Conservation (phyloP, 2,888 invertebrate genomes). For the Drosophila formosana region DNA sequence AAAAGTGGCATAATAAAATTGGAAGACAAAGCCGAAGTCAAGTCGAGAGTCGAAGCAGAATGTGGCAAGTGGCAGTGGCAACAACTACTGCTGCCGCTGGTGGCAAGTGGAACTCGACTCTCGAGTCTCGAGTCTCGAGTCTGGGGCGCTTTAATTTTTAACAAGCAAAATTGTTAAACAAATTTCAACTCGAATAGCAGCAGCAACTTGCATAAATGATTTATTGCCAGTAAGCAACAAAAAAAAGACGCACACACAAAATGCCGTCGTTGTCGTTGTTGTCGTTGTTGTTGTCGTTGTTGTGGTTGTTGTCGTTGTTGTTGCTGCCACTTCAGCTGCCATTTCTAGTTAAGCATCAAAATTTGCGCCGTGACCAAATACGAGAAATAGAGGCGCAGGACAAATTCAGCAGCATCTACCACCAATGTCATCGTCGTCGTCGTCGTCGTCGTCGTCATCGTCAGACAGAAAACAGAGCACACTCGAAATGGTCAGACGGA, state of each 20-base stretch:
- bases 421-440: constrained; percentile 20
- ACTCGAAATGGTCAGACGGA: constrained; percentile 49
- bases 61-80: neutral
- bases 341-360: constrained; percentile 78
- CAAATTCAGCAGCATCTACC: constrained; percentile 47
- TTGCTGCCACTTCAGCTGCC: constrained; percentile 73
- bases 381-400: constrained; percentile 75
- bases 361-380: constrained; percentile 77
- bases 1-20: constrained; percentile 4
- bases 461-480: constrained; percentile 67
- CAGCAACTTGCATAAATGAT: constrained; percentile 79
- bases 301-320: constrained; percentile 39
- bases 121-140: constrained; percentile 11
- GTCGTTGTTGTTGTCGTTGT: constrained; percentile 14
- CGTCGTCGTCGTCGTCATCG: constrained; percentile 39
- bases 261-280: constrained; percentile 14
- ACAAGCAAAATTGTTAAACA: constrained; percentile 73
- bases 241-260: constrained; percentile 32
- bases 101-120: neutral
- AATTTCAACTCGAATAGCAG: constrained; percentile 65
- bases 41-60: neutral
- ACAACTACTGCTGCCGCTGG: constrained; percentile 1
- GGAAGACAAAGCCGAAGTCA: constrained; percentile 19
- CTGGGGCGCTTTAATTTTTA: constrained; percentile 69
- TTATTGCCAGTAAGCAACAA: constrained; percentile 60